Evolutionary conservation across 2,888 invertebrate species (phyloP), one percentile per base, ranked within the genome.

Genomic region (Scotopteryx bipunctaria): DNA sequence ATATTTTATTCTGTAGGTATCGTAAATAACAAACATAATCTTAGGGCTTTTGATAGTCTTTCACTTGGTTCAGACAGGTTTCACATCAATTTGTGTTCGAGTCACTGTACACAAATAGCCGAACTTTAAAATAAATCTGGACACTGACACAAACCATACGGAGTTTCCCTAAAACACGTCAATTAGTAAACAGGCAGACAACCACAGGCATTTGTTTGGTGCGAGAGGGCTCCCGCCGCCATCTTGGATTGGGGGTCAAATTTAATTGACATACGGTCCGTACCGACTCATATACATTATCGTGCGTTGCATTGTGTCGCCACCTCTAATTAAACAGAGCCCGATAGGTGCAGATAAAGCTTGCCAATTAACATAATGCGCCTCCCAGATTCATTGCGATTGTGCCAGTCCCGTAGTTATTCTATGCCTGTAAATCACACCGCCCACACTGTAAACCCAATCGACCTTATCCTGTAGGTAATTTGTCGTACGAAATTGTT

Each of bases 191-290:
- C 80, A 76, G 66, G 33, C 76, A 76, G 76, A 77, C 73, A 80
- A 81, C 80, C 83, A 66, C 83, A 82, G 77, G 81, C 82, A 81
- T 84, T 81, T 71, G 71, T 76, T 69, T 72, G 66, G 67, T 65
- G 62, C 66, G 69, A 73, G 77, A 76, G 84, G 85, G 83, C 72
- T 61, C 31, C 44, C 69, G 70, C 78, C 73, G 87, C 88, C 89
- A 89, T 88, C 83, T 89, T 88, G 86, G 61, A 81, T 83, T 69
- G 76, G 77, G 86, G 86, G 83, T 87, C 86, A 86, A 86, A 87
- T 90, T 87, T 86, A 88, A 87, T 88, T 87, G 87, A 86, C 86
- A 83, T 86, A 86, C 82, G 88, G 86, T 83, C 82, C 81, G 75
- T 77, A 76, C 83, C 81, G 80, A 81, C 85, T 82, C 52, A 33